Conservation (phyloP, 2,888 invertebrate species). For the Xylota sylvarum region DNA sequence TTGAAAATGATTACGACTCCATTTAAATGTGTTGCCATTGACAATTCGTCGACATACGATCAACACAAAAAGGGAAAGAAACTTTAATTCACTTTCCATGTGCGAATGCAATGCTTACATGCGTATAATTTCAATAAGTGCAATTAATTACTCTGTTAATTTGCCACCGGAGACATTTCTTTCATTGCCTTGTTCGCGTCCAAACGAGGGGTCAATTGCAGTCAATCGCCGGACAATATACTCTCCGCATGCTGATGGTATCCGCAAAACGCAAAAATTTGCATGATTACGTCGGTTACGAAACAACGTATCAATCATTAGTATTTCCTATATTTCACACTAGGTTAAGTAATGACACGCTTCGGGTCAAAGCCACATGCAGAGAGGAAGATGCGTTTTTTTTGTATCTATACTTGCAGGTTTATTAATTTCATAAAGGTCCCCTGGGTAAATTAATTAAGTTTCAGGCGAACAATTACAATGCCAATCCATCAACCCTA, state of each 20-base stretch:
- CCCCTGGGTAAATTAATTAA: conserved; percentile 5
- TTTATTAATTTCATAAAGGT: conserved; percentile 14
- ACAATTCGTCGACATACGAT: neutral
- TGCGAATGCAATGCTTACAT: neutral
- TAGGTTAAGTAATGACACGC: neutral
- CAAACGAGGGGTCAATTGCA: neutral
- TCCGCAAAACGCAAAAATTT: conserved; percentile 18
- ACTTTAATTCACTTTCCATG: conserved; percentile 1
- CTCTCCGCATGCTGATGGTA: conserved; percentile 25
- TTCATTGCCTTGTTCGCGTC: neutral
- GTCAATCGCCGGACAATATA: neutral
- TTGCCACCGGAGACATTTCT: neutral
- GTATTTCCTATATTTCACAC: conserved; percentile 27
- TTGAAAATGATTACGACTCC: no score
- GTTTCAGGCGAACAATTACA: neutral
- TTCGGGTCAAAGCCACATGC: conserved; percentile 19
- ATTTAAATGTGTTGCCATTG: neutral
- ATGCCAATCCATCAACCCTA: neutral
- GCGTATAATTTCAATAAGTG: conserved; percentile 22
- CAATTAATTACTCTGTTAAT: conserved; percentile 15
- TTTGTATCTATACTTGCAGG: conserved; percentile 2
- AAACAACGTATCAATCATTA: conserved; percentile 2
- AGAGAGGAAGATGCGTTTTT: conserved; percentile 9
- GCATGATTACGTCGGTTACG: conserved; percentile 28
- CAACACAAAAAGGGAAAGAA: conserved; percentile 4